Percentiles rank a stretch among this genome's conserved stretches.
phyloP scores from a whole-genome alignment of 2,113 vertebrate genomes.

The Pterophyllum scalare region DNA sequence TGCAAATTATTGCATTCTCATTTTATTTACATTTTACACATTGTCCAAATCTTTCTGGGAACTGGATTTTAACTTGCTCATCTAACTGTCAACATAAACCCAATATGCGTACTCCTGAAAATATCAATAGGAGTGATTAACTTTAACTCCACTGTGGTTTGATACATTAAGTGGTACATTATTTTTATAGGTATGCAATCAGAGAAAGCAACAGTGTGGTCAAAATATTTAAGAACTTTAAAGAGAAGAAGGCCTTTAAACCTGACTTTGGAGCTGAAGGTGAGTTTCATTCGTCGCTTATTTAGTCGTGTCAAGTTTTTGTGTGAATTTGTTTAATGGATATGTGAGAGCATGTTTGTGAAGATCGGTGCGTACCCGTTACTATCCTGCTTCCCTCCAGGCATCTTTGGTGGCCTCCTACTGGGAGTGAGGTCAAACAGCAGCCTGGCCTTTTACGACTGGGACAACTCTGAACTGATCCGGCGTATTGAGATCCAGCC shows the following conservation, averaged over 20 bases:
- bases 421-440: slow-evolving; percentile 95
- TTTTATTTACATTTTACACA: background rate
- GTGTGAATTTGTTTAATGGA: background rate
- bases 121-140: background rate
- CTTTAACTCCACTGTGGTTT: background rate
- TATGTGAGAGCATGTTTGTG: background rate
- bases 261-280: slow-evolving; percentile 99
- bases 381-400: slow-evolving; percentile 69
- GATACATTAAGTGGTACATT: background rate
- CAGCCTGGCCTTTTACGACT: slow-evolving; percentile 97
- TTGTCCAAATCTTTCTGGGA: background rate
- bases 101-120: background rate
- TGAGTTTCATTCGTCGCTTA: slow-evolving; percentile 45
- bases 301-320: background rate
- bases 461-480: slow-evolving; percentile 96
- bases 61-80: background rate
- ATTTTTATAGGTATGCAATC: slow-evolving; percentile 88
- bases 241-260: slow-evolving; percentile 98
- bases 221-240: slow-evolving; percentile 99
- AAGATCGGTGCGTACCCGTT: background rate
- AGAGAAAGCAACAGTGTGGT: slow-evolving; percentile 96
- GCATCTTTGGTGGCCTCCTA: slow-evolving; percentile 95
- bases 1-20: background rate
- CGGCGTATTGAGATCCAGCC: slow-evolving; percentile 99
- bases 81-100: background rate